phyloP scores from a whole-genome alignment of 2,888 invertebrate species.

The Thumatha senex region DNA sequence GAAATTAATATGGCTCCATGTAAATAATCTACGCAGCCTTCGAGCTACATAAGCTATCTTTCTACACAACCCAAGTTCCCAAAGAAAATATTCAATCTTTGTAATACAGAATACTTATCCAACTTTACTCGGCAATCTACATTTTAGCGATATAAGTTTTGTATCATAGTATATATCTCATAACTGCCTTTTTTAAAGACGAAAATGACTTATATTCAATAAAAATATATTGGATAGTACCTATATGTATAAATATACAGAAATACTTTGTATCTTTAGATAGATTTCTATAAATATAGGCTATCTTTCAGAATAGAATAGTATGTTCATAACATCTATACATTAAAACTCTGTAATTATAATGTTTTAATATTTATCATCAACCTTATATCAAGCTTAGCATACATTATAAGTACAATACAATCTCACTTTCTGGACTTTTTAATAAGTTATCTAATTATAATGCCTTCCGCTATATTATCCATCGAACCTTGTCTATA shows the following conservation, averaged over 20 bases:
- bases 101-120: too few relatives aligned
- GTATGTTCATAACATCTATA: slow-evolving; percentile 47
- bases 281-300: slow-evolving; percentile 49
- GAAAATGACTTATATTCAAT: neutral
- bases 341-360: slow-evolving; percentile 28
- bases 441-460: slow-evolving; percentile 46
- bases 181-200: neutral
- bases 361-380: slow-evolving; percentile 26
- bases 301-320: slow-evolving; percentile 49
- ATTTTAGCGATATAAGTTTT: too few relatives aligned
- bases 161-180: too few relatives aligned
- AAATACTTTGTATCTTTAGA: slow-evolving; percentile 12
- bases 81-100: too few relatives aligned
- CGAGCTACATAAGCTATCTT: too few relatives aligned
- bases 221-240: neutral
- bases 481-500: neutral
- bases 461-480: slow-evolving; percentile 25
- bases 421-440: slow-evolving; percentile 64
- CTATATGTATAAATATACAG: slow-evolving; percentile 8
- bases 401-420: slow-evolving; percentile 44
- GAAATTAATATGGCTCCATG: too few relatives aligned
- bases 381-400: slow-evolving; percentile 27
- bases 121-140: too few relatives aligned
- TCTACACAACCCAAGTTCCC: too few relatives aligned
- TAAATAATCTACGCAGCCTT: too few relatives aligned